These are phyloP conservation scores for Trematomus bernacchii DNA, from an alignment of 2,797 vertebrate species.

Conservation along the genomic window DNA sequence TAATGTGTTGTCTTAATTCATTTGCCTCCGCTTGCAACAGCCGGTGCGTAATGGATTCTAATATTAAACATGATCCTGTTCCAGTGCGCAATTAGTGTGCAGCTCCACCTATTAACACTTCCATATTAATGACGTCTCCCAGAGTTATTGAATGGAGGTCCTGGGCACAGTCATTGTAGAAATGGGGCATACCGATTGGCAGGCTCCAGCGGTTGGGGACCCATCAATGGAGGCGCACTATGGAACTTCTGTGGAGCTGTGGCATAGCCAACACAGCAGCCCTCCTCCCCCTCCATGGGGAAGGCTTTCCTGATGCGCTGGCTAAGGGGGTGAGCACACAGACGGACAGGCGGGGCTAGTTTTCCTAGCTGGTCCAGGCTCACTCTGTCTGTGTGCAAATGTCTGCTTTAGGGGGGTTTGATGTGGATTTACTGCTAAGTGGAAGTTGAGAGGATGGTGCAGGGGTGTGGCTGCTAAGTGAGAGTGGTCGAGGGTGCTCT, in stretches of 20 bases:
- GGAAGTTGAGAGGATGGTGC: conserved; percentile 57
- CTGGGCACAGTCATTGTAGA: conserved; percentile 33
- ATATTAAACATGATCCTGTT: conserved; percentile 79
- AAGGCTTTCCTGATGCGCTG: conserved; percentile 66
- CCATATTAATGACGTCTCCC: conserved; percentile 75
- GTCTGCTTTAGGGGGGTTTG: conserved; percentile 35
- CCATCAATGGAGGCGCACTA: conserved; percentile 50
- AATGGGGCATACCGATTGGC: conserved; percentile 58
- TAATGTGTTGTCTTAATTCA: conserved; percentile 83
- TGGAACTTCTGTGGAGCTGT: conserved; percentile 66
- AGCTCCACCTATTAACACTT: conserved; percentile 83
- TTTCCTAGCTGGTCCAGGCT: conserved; percentile 62
- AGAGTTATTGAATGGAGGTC: conserved; percentile 51
- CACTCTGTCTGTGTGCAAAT: conserved; percentile 52
- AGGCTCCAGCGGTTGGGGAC: conserved; percentile 57
- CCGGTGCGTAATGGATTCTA: conserved; percentile 78
- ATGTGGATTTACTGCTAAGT: conserved; percentile 70
- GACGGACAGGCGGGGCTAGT: conserved; percentile 73
- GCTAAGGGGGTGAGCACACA: conserved; percentile 71
- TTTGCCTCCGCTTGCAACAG: conserved; percentile 75
- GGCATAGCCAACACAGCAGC: conserved; percentile 49
- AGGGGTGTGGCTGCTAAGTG: conserved; percentile 67
- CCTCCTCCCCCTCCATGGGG: conserved; percentile 27
- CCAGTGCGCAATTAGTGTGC: conserved; percentile 80
- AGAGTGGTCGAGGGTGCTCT: conserved; percentile 52